Evolutionary conservation across 2,888 invertebrate species (phyloP).

Genomic region (Linnaemya vulpina): DNA sequence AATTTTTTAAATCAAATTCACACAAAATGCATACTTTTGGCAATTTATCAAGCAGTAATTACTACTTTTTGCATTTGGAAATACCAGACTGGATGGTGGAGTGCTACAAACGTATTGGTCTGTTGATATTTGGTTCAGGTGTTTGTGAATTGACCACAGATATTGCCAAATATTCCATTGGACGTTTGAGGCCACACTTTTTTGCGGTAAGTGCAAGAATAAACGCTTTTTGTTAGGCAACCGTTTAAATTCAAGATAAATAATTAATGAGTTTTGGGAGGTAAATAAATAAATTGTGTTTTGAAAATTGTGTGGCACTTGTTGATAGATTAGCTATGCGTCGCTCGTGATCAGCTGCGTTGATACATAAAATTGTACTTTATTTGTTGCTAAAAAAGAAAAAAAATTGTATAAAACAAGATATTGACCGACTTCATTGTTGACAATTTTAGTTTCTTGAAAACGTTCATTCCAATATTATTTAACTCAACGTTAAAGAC

Average conservation of each 20-base stretch:
- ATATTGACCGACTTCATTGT: background rate
- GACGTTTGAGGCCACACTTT: slow-evolving; percentile 97
- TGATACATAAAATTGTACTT: background rate
- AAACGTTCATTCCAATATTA: too few species aligned
- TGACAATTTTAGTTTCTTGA: background rate
- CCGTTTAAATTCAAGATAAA: slow-evolving; percentile 12
- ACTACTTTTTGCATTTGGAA: slow-evolving; percentile 83
- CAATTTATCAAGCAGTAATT: slow-evolving; percentile 82
- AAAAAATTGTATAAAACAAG: background rate
- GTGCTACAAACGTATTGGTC: slow-evolving; percentile 89
- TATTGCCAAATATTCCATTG: slow-evolving; percentile 96
- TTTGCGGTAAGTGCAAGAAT: slow-evolving; percentile 85
- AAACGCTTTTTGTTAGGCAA: slow-evolving; percentile 19
- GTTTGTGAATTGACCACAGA: slow-evolving; percentile 94
- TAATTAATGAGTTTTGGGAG: slow-evolving; percentile 36
- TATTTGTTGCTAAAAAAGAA: background rate
- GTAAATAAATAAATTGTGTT: background rate
- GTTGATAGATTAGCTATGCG: background rate
- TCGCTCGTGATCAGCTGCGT: background rate
- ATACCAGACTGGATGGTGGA: slow-evolving; percentile 89
- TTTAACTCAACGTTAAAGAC: too few species aligned
- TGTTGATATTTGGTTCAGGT: slow-evolving; percentile 94
- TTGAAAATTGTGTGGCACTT: background rate
- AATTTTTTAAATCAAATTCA: slow-evolving; percentile 84
- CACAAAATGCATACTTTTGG: slow-evolving; percentile 72